Evolutionary conservation across 2,888 invertebrate genomes (phyloP), one percentile per base, ranked within the genome.

Genomic region (Sarcophaga carnaria): DNA sequence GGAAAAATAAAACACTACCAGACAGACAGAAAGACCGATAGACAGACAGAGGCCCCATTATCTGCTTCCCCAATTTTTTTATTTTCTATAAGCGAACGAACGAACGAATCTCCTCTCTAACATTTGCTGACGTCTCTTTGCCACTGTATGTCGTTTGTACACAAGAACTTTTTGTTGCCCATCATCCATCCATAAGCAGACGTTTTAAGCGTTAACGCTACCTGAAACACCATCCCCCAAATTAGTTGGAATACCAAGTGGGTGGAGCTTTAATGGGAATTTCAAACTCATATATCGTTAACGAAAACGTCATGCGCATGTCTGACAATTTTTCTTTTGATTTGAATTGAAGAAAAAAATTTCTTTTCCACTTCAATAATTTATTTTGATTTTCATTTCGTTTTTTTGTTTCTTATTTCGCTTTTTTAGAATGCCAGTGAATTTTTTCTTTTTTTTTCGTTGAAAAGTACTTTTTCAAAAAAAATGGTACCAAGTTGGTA

Each of bases 241-340:
- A 49, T 66, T 49, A n/a, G 22, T 17, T 72, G 37, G 14, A 4
- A 17, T 47, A 27, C 17, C 17, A 66, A 62, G 67, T 85, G 80
- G 84, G 84, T 85, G 80, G 80, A 85, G 84, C 84, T 67, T 25
- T 60, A 76, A 49, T 66, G 66, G 60, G 64, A 80, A 76, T 76
- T 75, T 37, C 64, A 66, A 60, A 37, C 2, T 10, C 8, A 37
- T 6, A 37, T 37, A 37, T 37, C 6, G 37, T 37, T 6, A 72
- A 72, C 72, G 27, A 83, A 62, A 20, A 77, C 12, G 5, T 72
- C 71, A 78, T 60, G 83, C 83, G 83, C 83, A 83, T 83, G 83
- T 67, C 83, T 83, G 78, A 8, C 62, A 72, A 37, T 72, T 62
- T 77, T 67, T 67, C 22, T 49, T 6, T 37, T 59, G 8, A 59